Conservation (phyloP, 1,140 invertebrate species). For the Adelges cooleyi region DNA sequence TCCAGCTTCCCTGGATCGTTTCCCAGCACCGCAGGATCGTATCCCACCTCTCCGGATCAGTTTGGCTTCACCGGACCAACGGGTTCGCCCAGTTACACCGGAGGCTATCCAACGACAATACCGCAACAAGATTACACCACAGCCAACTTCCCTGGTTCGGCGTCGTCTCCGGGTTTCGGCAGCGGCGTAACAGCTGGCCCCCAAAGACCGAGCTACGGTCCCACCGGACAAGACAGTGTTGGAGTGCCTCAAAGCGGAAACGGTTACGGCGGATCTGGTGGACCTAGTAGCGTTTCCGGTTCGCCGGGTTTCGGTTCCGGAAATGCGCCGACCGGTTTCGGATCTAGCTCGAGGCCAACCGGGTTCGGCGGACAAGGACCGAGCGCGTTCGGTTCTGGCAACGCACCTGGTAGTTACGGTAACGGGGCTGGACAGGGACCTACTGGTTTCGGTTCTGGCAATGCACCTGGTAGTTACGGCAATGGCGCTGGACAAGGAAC, state of each 20-base stretch:
- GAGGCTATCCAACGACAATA: conserved; percentile 26
- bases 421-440: not conserved
- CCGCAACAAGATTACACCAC: conserved; percentile 33
- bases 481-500: not conserved
- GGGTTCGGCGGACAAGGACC: conserved; percentile 4
- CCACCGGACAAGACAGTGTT: conserved; percentile 5
- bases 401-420: conserved; percentile 13
- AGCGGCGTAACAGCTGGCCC: not conserved
- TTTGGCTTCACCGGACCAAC: conserved; percentile 17
- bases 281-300: not conserved
- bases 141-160: conserved; percentile 29
- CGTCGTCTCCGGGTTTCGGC: conserved; percentile 30
- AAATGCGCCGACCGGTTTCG: not conserved
- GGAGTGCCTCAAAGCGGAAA: conserved; percentile 14
- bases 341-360: not conserved
- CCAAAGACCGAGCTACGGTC: not conserved
- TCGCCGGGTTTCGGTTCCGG: not conserved
- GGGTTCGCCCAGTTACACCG: conserved; percentile 5
- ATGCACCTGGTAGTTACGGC: conserved; percentile 15
- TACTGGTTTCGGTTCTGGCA: conserved; percentile 17
- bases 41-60: not conserved
- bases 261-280: not conserved
- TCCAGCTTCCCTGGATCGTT: not conserved
- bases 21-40: not conserved
- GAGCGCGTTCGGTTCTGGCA: conserved; percentile 12